Percentiles rank a stretch among this genome's conserved stretches.
phyloP scores from a whole-genome alignment of 2,888 invertebrate genomes.

The Epirrhoe tristata region DNA sequence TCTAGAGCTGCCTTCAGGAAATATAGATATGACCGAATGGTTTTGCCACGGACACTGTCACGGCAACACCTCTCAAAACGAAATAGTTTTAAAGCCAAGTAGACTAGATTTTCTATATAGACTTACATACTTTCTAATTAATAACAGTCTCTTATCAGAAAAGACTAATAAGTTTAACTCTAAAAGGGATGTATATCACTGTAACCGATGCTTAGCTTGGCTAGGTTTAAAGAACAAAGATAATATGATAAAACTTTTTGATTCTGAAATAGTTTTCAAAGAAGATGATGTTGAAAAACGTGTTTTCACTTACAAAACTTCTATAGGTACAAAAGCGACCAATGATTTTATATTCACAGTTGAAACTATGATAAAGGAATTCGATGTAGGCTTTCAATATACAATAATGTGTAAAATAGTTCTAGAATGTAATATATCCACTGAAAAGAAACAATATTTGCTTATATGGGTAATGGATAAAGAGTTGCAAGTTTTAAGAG shows the following conservation, averaged over 20 bases:
- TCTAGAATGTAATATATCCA: conserved; percentile 76
- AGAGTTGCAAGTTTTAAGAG: conserved; percentile 80
- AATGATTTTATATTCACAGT: conserved; percentile 84
- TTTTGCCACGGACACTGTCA: conserved; percentile 86
- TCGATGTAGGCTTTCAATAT: conserved; percentile 76
- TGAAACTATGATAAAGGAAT: conserved; percentile 78
- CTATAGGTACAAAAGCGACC: conserved; percentile 58
- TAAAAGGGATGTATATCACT: conserved; percentile 79
- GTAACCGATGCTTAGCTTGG: conserved; percentile 86
- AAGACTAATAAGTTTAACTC: conserved; percentile 75
- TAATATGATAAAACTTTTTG: conserved; percentile 81
- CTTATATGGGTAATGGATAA: conserved; percentile 87
- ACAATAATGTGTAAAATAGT: conserved; percentile 84
- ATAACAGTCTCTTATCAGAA: conserved; percentile 69
- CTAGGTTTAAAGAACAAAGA: conserved; percentile 80
- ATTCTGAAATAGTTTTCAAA: conserved; percentile 82
- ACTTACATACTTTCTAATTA: conserved; percentile 83
- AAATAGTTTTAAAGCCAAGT: conserved; percentile 73
- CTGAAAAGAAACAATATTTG: conserved; percentile 78
- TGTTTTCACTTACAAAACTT: conserved; percentile 62
- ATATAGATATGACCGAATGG: conserved; percentile 87
- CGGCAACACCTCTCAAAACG: conserved; percentile 48
- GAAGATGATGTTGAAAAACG: conserved; percentile 54
- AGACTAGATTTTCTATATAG: conserved; percentile 85
- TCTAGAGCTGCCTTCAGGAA: conserved; percentile 86